Base-by-base conservation (phyloP, 2,888 invertebrate species). In the Arrhopalites spinosus region DNA sequence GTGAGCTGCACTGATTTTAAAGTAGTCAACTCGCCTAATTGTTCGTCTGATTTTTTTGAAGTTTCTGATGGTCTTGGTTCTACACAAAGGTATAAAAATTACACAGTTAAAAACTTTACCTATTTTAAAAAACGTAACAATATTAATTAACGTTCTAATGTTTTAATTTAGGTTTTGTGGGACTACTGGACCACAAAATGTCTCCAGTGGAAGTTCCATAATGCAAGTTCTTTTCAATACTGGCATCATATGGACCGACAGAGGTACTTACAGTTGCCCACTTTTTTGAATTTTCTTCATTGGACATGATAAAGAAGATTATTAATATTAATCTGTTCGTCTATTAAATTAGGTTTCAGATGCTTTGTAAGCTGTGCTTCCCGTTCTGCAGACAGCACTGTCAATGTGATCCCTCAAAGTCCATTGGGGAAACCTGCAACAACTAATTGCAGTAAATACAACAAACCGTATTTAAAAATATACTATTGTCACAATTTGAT, bases 91-190 rank as follows among this genome's bases (percentile, higher is more conserved):
- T 80, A 74, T 69, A 27, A n/a, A n/a, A n/a, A n/a, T n/a, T n/a
- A n/a, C n/a, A n/a, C n/a, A n/a, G n/a, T n/a, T n/a, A n/a, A n/a
- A n/a, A n/a, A n/a, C n/a, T n/a, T n/a, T n/a, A n/a, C n/a, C n/a
- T n/a, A n/a, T n/a, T n/a, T n/a, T n/a, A n/a, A n/a, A n/a, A n/a
- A n/a, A n/a, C n/a, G n/a, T n/a, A n/a, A n/a, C n/a, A n/a, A 15
- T 53, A 13, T 53, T 53, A n/a, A 53, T 13, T 8, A 8, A 17
- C n/a, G 53, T 53, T 7, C n/a, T n/a, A 47, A 56, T 68, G 8
- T 59, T n/a, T n/a, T n/a, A 11, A 23, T 75, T 13, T 27, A 81
- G 81, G 56, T 81, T 68, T 56, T 80, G 80, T 76, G 80, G 78
- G 13, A 70, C 73, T n/a, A 70, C 72, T n/a, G 76, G 67, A 15